Conservation (phyloP, 2,888 invertebrate genomes). For the Zonitis immaculata region DNA sequence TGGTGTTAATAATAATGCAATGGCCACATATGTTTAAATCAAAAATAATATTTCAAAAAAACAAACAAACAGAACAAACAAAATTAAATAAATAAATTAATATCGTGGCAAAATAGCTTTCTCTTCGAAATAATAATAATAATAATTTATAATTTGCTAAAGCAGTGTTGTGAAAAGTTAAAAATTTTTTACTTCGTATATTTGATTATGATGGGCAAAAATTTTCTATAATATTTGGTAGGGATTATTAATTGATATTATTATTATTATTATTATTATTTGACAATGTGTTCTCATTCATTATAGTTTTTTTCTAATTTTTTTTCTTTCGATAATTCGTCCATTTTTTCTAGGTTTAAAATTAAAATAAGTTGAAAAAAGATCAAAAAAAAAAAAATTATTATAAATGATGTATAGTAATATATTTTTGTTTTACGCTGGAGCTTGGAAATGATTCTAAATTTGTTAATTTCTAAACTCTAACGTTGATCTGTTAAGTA, state of each 20-base stretch:
- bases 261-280: constrained; percentile 22
- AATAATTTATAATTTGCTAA: constrained; percentile 13
- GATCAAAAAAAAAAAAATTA: constrained; percentile 28
- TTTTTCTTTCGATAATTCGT: constrained; percentile 21
- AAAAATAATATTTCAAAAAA: not conserved
- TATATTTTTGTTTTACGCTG: constrained; percentile 37
- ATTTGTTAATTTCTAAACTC: constrained; percentile 28
- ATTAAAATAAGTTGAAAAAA: constrained; percentile 20
- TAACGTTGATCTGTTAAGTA: constrained; percentile 29
- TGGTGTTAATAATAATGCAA: constrained; percentile 51
- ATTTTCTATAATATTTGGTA: constrained; percentile 10
- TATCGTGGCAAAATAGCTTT: constrained; percentile 14
- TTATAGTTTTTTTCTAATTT: constrained; percentile 3
- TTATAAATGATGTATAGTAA: constrained; percentile 33
- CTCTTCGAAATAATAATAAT: constrained; percentile 8
- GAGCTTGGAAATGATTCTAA: constrained; percentile 28
- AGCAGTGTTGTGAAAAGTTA: constrained; percentile 21
- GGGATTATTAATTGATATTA: constrained; percentile 11
- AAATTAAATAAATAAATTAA: constrained; percentile 2
- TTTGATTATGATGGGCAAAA: constrained; percentile 13
- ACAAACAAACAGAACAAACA: not conserved
- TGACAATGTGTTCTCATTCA: constrained; percentile 21
- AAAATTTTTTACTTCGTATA: constrained; percentile 16
- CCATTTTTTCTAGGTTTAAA: constrained; percentile 28
- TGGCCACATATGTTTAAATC: constrained; percentile 62